Conservation (phyloP, 2,888 invertebrate species). For the Plemyria rubiginata region DNA sequence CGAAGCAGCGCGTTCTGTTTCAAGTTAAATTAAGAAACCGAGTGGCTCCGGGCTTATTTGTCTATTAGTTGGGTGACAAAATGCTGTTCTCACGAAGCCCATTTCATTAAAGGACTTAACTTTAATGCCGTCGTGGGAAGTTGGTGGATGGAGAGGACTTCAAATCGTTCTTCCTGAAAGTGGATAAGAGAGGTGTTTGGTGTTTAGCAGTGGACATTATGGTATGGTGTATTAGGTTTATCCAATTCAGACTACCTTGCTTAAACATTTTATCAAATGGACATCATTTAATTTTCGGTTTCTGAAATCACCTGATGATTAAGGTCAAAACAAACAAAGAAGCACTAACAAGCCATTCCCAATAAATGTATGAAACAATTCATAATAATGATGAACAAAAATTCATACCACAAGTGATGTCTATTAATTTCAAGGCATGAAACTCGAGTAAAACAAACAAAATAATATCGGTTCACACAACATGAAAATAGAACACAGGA, state of each 20-base stretch:
- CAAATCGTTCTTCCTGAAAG: neutral
- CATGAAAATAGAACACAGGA: conserved; percentile 15
- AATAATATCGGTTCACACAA: conserved; percentile 1
- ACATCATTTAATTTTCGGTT: too few species aligned
- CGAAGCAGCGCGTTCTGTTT: conserved; percentile 33
- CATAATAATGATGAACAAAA: neutral
- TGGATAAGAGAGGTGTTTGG: too few species aligned
- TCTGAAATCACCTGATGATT: too few species aligned
- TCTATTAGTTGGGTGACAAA: conserved; percentile 25
- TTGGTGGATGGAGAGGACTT: neutral
- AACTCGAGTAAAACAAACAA: neutral
- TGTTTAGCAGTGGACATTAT: too few species aligned
- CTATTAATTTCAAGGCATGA: neutral
- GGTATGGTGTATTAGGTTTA: too few species aligned
- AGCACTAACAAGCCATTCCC: neutral
- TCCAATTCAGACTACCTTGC: too few species aligned
- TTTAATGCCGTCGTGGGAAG: neutral
- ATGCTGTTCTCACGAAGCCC: conserved; percentile 2
- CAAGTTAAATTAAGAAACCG: conserved; percentile 43
- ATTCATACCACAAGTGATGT: neutral
- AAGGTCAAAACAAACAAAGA: neutral
- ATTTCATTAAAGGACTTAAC: neutral
- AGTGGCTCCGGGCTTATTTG: conserved; percentile 20
- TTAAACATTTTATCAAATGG: too few species aligned
- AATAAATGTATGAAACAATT: too few species aligned